These are phyloP conservation scores for Cistogaster globosa DNA, from an alignment of 2,888 invertebrate genomes.

Conservation along the genomic window DNA sequence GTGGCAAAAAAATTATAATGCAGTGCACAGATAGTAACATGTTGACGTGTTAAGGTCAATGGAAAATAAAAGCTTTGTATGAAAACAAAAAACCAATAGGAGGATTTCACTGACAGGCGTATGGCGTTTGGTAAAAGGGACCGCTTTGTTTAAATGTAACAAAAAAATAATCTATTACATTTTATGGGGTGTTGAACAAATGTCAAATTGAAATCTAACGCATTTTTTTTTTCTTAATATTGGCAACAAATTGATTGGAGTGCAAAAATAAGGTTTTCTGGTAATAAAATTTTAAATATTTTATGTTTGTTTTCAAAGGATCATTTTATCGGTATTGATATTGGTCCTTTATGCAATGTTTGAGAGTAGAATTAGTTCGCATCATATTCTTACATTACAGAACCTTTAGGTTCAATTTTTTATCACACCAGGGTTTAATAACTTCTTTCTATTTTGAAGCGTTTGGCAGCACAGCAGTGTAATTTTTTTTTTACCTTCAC, in stretches of 20 bases:
- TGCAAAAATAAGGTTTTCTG: background rate
- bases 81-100: slow-evolving; percentile 12
- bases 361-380: too few relatives aligned
- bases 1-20: slow-evolving; percentile 54
- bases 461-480: too few relatives aligned
- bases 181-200: slow-evolving; percentile 27
- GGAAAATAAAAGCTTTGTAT: slow-evolving; percentile 11
- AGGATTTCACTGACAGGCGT: slow-evolving; percentile 26
- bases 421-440: too few relatives aligned
- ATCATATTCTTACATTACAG: too few relatives aligned
- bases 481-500: too few relatives aligned
- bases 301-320: too few relatives aligned
- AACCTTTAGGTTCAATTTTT: too few relatives aligned
- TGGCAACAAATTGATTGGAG: background rate
- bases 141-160: slow-evolving; percentile 7
- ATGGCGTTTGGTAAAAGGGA: background rate
- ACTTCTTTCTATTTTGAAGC: too few relatives aligned
- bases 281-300: too few relatives aligned
- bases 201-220: slow-evolving; percentile 14
- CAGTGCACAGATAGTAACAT: slow-evolving; percentile 11
- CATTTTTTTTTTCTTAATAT: background rate
- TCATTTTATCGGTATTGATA: too few relatives aligned
- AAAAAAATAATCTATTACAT: background rate
- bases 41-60: slow-evolving; percentile 61
- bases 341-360: too few relatives aligned